Conservation (phyloP, 2,888 invertebrate species). For the Lasioglossum vierecki region DNA sequence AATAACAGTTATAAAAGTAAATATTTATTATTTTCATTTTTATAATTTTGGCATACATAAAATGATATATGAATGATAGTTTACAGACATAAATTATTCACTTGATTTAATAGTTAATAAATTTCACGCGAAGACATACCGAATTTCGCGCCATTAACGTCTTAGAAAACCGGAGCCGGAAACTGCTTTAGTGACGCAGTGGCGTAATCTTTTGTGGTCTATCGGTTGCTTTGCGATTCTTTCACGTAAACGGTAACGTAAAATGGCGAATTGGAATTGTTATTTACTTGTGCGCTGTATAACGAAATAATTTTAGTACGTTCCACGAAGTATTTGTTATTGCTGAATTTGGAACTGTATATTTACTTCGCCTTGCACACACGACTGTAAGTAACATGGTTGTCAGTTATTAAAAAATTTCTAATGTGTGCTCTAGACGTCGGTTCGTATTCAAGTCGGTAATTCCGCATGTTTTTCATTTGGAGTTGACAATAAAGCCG, state of each 20-base stretch:
- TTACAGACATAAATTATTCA: not conserved
- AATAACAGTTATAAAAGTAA: not conserved
- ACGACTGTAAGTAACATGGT: slow-evolving; percentile 64
- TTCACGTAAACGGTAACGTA: slow-evolving; percentile 67
- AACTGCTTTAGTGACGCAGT: slow-evolving; percentile 62
- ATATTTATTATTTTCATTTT: not conserved
- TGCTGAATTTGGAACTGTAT: slow-evolving; percentile 40
- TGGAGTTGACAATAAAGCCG: slow-evolving; percentile 39
- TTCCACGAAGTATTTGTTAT: slow-evolving; percentile 33
- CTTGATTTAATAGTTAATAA: not conserved
- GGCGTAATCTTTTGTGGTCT: slow-evolving; percentile 65
- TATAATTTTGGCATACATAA: not conserved
- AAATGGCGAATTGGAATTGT: slow-evolving; percentile 79
- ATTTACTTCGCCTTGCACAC: slow-evolving; percentile 38
- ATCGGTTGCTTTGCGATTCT: slow-evolving; percentile 70
- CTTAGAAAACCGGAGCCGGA: slow-evolving; percentile 58
- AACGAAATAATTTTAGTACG: slow-evolving; percentile 58
- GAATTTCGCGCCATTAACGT: slow-evolving; percentile 56
- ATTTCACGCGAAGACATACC: not conserved
- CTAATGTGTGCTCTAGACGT: slow-evolving; percentile 53
- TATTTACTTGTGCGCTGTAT: slow-evolving; percentile 71
- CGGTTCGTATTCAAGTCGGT: slow-evolving; percentile 44
- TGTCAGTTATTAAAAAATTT: slow-evolving; percentile 58
- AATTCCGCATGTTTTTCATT: slow-evolving; percentile 57
- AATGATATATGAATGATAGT: slow-evolving; percentile 1